Evolutionary conservation across 2,113 vertebrate species (phyloP).

Genomic region (Tympanuchus pallidicinctus): DNA sequence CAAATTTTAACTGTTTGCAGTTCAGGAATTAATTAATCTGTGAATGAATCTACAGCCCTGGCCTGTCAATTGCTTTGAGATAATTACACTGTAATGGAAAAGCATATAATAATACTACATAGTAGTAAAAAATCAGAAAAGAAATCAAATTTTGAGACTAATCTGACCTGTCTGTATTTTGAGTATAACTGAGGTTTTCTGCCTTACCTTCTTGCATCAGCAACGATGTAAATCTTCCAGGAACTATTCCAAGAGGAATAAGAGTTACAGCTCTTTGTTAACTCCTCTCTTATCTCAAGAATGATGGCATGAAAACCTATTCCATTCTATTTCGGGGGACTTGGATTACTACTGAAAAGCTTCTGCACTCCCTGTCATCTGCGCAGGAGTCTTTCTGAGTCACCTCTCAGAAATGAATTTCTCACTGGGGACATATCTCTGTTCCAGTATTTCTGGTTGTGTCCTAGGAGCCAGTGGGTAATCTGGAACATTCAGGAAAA

Average conservation of each 20-base stretch:
- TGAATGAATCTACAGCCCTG: neutral
- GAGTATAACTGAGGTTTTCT: neutral
- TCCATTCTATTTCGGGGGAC: fast-evolving
- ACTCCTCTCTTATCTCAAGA: neutral
- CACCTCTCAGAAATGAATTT: neutral
- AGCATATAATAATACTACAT: neutral
- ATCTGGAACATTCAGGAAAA: conserved; percentile 22
- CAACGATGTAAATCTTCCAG: neutral
- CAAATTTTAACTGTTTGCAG: neutral
- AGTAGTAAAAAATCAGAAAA: neutral
- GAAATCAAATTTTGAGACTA: neutral
- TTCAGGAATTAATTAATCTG: neutral
- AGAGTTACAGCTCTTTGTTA: neutral
- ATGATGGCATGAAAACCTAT: neutral
- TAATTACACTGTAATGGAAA: neutral
- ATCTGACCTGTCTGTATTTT: neutral
- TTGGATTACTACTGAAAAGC: neutral
- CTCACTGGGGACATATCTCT: neutral
- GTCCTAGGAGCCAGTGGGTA: neutral
- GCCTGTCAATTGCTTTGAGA: neutral
- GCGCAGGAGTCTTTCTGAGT: neutral
- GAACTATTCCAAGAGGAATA: neutral
- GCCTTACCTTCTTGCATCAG: conserved; percentile 1
- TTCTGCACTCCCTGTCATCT: neutral
- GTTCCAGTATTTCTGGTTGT: neutral